These are phyloP conservation scores for Anoplius nigerrimus DNA, from an alignment of 2,888 invertebrate genomes.

Conservation along the genomic window DNA sequence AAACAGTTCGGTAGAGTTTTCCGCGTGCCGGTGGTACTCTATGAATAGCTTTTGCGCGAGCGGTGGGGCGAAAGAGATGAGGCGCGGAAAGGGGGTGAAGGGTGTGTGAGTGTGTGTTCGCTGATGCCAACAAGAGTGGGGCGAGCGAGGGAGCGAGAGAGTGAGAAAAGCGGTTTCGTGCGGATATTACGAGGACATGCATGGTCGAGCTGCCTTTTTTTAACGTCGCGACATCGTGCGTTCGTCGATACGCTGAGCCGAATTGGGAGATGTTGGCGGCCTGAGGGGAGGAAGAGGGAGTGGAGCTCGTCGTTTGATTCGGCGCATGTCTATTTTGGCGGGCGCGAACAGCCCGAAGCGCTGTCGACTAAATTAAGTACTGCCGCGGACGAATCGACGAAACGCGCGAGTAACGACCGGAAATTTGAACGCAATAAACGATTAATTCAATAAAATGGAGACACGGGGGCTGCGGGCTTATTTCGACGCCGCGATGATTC, in stretches of 20 bases:
- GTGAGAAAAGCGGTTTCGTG: too few species aligned
- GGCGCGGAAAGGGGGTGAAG: too few species aligned
- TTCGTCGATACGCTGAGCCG: constrained; percentile 17
- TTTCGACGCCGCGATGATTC: too few species aligned
- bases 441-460: background rate
- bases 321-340: constrained; percentile 31
- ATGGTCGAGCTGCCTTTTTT: constrained; percentile 22
- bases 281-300: constrained; percentile 5
- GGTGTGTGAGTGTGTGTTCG: too few species aligned
- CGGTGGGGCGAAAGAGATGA: too few species aligned
- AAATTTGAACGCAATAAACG: constrained; percentile 17
- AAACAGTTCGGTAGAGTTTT: constrained; percentile 6
- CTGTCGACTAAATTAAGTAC: constrained; percentile 27
- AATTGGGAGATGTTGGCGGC: constrained; percentile 3
- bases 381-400: constrained; percentile 18
- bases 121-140: too few species aligned
- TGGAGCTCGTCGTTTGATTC: constrained; percentile 5
- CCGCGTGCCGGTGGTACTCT: background rate
- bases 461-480: background rate
- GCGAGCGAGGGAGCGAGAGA: too few species aligned
- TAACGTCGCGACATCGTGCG: constrained; percentile 30
- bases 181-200: constrained; percentile 6
- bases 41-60: too few species aligned
- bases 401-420: constrained; percentile 22
- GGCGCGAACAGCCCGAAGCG: constrained; percentile 1